Percentiles rank a stretch among this genome's conserved stretches.
These are phyloP conservation scores for Drosophila arizonae DNA, from an alignment of 1,140 invertebrate genomes.

Conservation along the genomic window DNA sequence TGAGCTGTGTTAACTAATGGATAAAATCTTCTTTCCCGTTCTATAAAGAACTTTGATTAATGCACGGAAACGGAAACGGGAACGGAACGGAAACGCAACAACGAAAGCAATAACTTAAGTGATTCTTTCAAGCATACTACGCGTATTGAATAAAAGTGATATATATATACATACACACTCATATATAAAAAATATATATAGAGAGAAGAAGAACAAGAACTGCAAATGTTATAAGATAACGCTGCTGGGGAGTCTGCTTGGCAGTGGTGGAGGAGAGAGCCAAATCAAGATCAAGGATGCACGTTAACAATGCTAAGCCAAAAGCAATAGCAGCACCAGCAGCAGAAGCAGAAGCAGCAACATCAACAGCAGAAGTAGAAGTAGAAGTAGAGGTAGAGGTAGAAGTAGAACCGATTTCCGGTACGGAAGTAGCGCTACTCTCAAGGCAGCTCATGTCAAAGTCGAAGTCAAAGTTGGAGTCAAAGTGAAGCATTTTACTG, in stretches of 20 bases:
- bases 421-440: conserved; percentile 63
- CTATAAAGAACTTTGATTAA: conserved; percentile 57
- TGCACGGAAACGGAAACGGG: conserved; percentile 41
- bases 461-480: conserved; percentile 63
- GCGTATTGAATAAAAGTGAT: conserved; percentile 30
- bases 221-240: conserved; percentile 49
- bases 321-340: conserved; percentile 6
- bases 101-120: conserved; percentile 79
- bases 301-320: neutral
- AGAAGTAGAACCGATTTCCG: conserved; percentile 34
- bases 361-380: conserved; percentile 25
- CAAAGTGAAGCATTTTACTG: conserved; percentile 56
- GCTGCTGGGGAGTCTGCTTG: conserved; percentile 4
- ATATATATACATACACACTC: conserved; percentile 10
- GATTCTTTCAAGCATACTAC: conserved; percentile 50
- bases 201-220: conserved; percentile 7
- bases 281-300: conserved; percentile 6
- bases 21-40: conserved; percentile 21
- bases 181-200: too few species aligned
- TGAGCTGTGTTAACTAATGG: conserved; percentile 1
- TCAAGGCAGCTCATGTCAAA: conserved; percentile 74
- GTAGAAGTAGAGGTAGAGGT: conserved; percentile 13
- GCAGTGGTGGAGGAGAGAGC: conserved; percentile 18
- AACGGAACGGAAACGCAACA: conserved; percentile 54
- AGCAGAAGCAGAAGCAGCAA: conserved; percentile 14